Evolutionary conservation across 2,888 invertebrate genomes (phyloP).

Genomic region (Osmoderma eremita): DNA sequence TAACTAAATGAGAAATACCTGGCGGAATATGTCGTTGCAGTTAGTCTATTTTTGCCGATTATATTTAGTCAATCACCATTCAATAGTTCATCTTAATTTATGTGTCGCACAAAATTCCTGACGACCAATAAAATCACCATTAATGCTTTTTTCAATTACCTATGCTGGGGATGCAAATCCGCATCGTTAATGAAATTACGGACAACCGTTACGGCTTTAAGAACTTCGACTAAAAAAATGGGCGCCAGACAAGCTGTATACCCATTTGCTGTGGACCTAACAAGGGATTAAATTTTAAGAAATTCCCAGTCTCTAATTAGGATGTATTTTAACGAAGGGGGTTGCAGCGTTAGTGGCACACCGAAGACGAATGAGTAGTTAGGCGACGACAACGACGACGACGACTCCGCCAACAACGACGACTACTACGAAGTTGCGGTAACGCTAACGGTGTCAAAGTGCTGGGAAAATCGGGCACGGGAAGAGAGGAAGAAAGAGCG

Average conservation of each 20-base stretch:
- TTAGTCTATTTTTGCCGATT: too few species aligned
- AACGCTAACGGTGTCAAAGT: constrained; percentile 14
- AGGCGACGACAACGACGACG: background rate
- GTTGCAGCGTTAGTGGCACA: constrained; percentile 13
- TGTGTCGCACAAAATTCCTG: background rate
- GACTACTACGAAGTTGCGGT: constrained; percentile 27
- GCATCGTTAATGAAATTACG: constrained; percentile 25
- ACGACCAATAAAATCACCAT: constrained; percentile 1
- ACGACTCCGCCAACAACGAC: constrained; percentile 13
- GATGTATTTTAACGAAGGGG: constrained; percentile 51
- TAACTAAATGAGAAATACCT: too few species aligned
- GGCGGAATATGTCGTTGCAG: too few species aligned
- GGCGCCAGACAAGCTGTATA: constrained; percentile 37
- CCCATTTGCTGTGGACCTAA: constrained; percentile 49
- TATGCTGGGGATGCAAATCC: constrained; percentile 24
- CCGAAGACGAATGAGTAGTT: constrained; percentile 23
- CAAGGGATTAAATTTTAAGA: constrained; percentile 55
- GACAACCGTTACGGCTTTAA: constrained; percentile 23
- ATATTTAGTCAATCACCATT: too few species aligned
- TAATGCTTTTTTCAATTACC: constrained; percentile 28
- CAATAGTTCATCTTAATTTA: background rate
- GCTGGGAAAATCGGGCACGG: background rate
- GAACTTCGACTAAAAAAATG: constrained; percentile 41
- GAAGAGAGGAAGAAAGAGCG: constrained; percentile 2
- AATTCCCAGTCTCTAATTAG: constrained; percentile 51